phyloP scores from a whole-genome alignment of 64 coral and sea anemone species.

The Actinia equina region DNA sequence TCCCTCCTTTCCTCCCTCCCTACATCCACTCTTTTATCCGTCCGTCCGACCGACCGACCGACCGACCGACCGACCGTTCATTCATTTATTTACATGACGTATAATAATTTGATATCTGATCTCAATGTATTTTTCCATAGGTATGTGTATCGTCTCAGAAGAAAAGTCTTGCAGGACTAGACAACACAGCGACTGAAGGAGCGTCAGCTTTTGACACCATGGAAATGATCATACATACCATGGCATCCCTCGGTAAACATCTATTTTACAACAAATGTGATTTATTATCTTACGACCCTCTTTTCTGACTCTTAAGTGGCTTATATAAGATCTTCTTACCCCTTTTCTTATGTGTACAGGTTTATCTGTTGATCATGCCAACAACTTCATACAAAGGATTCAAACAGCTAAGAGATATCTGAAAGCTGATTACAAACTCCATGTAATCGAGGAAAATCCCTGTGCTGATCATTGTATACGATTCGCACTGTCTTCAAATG shows the following conservation, averaged over 20 bases:
- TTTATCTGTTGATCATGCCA: not conserved
- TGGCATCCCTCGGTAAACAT: not conserved
- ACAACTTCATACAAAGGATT: constrained; percentile 6
- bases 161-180: constrained; percentile 40
- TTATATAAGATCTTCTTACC: too few species aligned
- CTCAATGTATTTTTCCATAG: too few species aligned
- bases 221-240: not conserved
- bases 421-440: constrained; percentile 26
- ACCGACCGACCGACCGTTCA: too few species aligned
- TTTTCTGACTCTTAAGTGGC: too few species aligned
- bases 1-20: too few species aligned
- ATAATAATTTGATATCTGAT: too few species aligned
- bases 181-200: constrained; percentile 51
- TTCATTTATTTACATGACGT: too few species aligned
- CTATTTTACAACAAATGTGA: too few species aligned
- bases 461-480: not conserved
- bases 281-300: too few species aligned
- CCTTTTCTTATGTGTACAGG: not conserved
- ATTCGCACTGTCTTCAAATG: not conserved
- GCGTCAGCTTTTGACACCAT: constrained; percentile 51
- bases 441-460: not conserved
- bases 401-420: constrained; percentile 25
- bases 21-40: too few species aligned
- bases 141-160: not conserved
- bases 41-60: too few species aligned